A percentile compares a stretch with the other conserved stretches of the same genome.
Evolutionary conservation across 1,140 invertebrate species (phyloP).

Genomic region (Drosophila baimaii): DNA sequence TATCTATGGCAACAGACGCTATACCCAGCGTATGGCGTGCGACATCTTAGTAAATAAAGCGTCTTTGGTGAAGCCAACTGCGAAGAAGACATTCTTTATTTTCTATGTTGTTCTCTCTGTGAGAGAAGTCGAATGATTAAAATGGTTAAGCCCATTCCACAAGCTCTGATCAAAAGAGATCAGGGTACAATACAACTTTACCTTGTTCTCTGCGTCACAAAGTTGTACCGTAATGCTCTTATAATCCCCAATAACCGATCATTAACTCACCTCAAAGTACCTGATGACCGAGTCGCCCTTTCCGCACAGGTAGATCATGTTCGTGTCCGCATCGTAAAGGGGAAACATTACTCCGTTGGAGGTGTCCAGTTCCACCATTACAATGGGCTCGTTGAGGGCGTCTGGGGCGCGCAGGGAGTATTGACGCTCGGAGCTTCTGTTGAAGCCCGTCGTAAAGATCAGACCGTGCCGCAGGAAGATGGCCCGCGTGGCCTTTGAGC

Average conservation of each 20-base stretch:
- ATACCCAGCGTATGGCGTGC: no score
- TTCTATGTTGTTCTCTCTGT: no score
- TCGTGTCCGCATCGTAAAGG: constrained; percentile 98
- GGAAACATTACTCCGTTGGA: constrained; percentile 99
- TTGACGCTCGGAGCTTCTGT: constrained; percentile 97
- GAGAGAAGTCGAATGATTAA: no score
- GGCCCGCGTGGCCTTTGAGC: constrained; percentile 97
- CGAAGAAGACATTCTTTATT: no score
- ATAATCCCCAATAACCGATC: no score
- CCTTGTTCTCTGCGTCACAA: no score
- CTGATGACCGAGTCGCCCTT: constrained; percentile 95
- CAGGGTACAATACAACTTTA: not conserved
- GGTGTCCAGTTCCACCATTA: constrained; percentile 98
- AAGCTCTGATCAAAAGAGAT: no score
- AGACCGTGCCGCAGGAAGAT: constrained; percentile 95
- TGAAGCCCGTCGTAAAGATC: constrained; percentile 98
- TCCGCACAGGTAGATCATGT: constrained; percentile 97
- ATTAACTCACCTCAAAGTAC: constrained; percentile 87
- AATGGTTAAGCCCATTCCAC: no score
- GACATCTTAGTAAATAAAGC: no score
- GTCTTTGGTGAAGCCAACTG: no score
- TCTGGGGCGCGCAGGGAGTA: constrained; percentile 96
- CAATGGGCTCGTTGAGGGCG: constrained; percentile 95
- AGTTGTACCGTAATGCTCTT: no score
- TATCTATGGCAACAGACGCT: no score